phyloP scores from a whole-genome alignment of 2,113 vertebrate genomes.

The Rallus limicola region DNA sequence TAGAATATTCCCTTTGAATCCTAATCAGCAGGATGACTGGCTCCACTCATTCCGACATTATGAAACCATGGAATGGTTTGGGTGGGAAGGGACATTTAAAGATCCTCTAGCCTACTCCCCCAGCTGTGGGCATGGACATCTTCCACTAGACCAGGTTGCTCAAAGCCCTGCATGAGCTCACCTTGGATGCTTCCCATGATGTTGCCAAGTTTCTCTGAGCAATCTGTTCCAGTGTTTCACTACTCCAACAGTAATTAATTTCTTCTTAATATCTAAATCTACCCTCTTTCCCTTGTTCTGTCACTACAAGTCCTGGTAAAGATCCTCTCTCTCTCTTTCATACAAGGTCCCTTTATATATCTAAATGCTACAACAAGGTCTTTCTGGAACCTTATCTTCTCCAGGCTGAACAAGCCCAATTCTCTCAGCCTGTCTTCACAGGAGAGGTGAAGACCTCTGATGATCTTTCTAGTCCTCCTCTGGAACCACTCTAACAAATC shows the following conservation, averaged over 20 bases:
- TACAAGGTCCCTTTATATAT: not conserved
- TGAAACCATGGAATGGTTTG: not conserved
- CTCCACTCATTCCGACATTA: no score
- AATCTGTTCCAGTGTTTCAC: not conserved
- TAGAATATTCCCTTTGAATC: no score
- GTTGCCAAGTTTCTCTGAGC: not conserved
- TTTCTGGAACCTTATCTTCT: not conserved
- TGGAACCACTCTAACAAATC: not conserved
- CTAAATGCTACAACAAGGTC: not conserved
- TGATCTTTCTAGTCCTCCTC: not conserved
- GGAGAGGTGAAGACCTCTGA: not conserved
- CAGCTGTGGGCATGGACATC: not conserved
- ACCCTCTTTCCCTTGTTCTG: not conserved
- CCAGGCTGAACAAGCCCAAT: not conserved
- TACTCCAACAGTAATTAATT: not conserved
- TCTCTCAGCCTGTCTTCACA: not conserved
- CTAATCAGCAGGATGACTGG: no score
- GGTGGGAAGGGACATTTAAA: not conserved
- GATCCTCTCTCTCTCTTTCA: not conserved
- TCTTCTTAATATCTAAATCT: not conserved
- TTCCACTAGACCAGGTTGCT: not conserved
- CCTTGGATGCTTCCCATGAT: not conserved
- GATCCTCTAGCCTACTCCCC: not conserved
- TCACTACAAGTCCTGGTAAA: not conserved
- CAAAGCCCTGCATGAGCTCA: not conserved